Evolutionary conservation across 2,797 vertebrate genomes (phyloP).

Genomic region (Hippoglossus hippoglossus): DNA sequence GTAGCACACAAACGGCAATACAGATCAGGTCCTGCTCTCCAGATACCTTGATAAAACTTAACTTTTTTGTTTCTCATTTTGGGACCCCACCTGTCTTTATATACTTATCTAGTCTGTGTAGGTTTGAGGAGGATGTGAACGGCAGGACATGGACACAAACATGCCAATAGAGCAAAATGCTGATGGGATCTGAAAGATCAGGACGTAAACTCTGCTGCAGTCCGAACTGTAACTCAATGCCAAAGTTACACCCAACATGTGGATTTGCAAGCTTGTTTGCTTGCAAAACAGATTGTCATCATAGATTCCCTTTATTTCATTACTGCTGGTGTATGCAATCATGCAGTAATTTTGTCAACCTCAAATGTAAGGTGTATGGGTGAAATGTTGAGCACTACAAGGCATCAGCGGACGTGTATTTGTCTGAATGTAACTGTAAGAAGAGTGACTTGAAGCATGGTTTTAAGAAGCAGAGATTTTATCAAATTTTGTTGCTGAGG

Average conservation of each 20-base stretch:
- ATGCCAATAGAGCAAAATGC: not conserved
- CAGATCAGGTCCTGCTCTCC: conserved; percentile 13
- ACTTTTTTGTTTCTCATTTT: conserved; percentile 5
- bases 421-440: conserved; percentile 53
- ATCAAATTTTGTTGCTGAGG: conserved; percentile 17
- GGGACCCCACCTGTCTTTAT: not conserved
- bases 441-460: conserved; percentile 33
- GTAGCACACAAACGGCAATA: conserved; percentile 8
- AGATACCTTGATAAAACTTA: conserved; percentile 24
- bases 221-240: conserved; percentile 9
- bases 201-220: conserved; percentile 4
- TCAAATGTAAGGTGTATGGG: not conserved
- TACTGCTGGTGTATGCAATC: conserved; percentile 1
- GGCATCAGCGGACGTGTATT: conserved; percentile 2
- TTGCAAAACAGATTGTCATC: not conserved
- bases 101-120: conserved; percentile 1
- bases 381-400: conserved; percentile 37
- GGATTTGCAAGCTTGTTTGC: not conserved
- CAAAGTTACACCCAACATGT: conserved; percentile 30
- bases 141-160: not conserved
- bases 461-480: conserved; percentile 26
- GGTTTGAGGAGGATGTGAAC: not conserved
- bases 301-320: not conserved
- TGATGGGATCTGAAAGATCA: not conserved
- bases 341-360: conserved; percentile 19